These are phyloP conservation scores for Boleophthalmus pectinirostris DNA, from an alignment of 2,113 vertebrate species.

Conservation along the genomic window DNA sequence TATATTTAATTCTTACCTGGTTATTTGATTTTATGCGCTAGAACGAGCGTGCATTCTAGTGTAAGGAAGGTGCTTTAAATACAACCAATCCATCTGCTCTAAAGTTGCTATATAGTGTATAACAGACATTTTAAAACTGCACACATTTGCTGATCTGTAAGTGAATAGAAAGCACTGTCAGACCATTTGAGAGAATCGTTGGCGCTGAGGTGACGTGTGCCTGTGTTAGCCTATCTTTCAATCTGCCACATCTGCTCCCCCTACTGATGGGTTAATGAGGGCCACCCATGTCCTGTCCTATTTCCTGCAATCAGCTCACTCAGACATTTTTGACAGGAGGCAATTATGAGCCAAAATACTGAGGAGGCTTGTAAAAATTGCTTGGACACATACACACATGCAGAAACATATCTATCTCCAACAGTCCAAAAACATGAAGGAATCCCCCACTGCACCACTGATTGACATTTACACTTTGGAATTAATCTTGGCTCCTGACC, in stretches of 20 bases:
- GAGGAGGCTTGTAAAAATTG: constrained; percentile 61
- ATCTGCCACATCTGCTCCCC: constrained; percentile 70
- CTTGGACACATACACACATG: constrained; percentile 51
- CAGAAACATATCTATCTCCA: constrained; percentile 52
- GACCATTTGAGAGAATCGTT: neutral
- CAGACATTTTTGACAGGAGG: constrained; percentile 75
- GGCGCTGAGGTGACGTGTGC: constrained; percentile 50
- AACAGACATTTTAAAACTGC: neutral
- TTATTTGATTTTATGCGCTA: too few species aligned
- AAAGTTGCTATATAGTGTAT: neutral
- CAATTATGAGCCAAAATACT: constrained; percentile 71
- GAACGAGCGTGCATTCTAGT: too few species aligned
- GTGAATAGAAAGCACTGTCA: constrained; percentile 20
- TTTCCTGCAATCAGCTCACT: constrained; percentile 76
- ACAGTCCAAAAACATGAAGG: constrained; percentile 54
- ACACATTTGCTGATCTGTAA: neutral
- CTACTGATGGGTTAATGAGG: constrained; percentile 75
- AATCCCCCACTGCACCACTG: constrained; percentile 46
- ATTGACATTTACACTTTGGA: constrained; percentile 44
- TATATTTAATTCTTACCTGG: too few species aligned
- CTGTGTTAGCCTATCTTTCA: constrained; percentile 62
- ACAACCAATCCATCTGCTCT: neutral
- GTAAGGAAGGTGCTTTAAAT: neutral
- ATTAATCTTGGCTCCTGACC: constrained; percentile 46
- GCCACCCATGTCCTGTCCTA: constrained; percentile 69